Conservation (phyloP, 2,113 vertebrate genomes). For the Dermatemys mawii region DNA sequence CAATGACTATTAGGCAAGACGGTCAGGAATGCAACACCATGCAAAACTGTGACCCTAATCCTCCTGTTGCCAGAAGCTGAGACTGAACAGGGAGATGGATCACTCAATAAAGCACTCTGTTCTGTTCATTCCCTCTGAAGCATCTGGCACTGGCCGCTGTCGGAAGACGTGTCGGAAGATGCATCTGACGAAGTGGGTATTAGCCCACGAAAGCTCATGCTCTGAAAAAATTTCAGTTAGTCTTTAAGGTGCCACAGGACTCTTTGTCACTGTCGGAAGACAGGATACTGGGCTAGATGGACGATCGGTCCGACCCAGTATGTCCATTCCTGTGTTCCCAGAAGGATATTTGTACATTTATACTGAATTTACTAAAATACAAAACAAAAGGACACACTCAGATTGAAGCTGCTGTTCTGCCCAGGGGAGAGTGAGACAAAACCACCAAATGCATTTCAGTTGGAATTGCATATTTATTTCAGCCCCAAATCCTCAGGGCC, state of each 20-base stretch:
- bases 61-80: neutral
- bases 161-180: too few relatives aligned
- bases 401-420: neutral
- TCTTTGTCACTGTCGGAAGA: too few relatives aligned
- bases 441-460: slow-evolving; percentile 32
- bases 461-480: slow-evolving; percentile 53
- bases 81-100: neutral
- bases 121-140: neutral
- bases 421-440: neutral
- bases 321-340: neutral
- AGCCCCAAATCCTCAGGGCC: neutral
- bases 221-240: too few relatives aligned
- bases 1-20: neutral
- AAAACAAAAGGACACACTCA: neutral
- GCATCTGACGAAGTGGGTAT: too few relatives aligned
- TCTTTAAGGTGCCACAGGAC: too few relatives aligned
- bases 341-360: slow-evolving; percentile 15
- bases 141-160: neutral
- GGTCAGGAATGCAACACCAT: neutral
- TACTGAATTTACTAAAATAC: slow-evolving; percentile 10
- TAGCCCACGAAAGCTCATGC: too few relatives aligned
- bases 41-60: neutral
- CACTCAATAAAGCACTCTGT: neutral
- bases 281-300: neutral
- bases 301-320: neutral